Conservation (phyloP, 2,113 vertebrate species). For the Colinus virginianus region DNA sequence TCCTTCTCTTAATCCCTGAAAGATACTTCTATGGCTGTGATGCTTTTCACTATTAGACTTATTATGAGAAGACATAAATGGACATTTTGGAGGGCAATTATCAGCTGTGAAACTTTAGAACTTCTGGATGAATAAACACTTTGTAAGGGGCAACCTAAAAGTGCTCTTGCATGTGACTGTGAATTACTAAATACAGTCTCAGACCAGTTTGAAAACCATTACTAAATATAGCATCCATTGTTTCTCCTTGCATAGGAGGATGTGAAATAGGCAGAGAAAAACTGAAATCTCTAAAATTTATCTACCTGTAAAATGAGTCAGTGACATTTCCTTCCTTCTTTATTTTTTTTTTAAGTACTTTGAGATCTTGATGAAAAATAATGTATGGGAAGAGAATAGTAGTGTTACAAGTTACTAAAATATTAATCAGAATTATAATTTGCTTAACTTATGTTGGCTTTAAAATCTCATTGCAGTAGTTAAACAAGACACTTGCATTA, state of each 20-base stretch:
- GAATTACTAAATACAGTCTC: background rate
- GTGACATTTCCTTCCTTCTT: conserved; percentile 51
- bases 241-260: conserved; percentile 46
- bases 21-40: background rate
- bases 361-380: background rate
- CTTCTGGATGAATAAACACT: background rate
- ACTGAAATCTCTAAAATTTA: conserved; percentile 36
- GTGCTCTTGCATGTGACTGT: background rate
- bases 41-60: background rate
- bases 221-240: conserved; percentile 57
- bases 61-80: background rate
- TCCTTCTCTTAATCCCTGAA: background rate
- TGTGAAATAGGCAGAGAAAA: conserved; percentile 55
- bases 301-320: conserved; percentile 46
- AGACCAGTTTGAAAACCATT: background rate
- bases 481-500: background rate
- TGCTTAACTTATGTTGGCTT: background rate
- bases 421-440: background rate
- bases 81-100: background rate
- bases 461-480: background rate
- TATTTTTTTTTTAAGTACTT: background rate
- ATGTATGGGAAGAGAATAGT: background rate
- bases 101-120: background rate
- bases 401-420: background rate
- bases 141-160: background rate